Percentiles rank a stretch among this genome's conserved stretches.
phyloP scores from a whole-genome alignment of 2,797 vertebrate species.

The Urophycis tenuis region DNA sequence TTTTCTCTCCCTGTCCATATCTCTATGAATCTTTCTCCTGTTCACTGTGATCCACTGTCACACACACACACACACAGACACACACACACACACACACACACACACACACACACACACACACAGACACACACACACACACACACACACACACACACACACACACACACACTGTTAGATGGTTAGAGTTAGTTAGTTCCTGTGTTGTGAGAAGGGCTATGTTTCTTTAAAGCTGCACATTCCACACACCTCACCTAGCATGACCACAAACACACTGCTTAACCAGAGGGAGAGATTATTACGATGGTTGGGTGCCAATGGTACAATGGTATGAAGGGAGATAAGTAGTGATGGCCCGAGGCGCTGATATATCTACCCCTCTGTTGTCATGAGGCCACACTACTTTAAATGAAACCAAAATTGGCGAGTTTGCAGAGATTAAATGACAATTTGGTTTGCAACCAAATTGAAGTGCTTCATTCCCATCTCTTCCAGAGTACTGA shows the following conservation, averaged over 20 bases:
- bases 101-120: neutral
- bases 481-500: too few relatives aligned
- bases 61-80: neutral
- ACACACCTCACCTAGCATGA: constrained; percentile 47
- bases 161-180: neutral
- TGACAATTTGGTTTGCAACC: too few relatives aligned
- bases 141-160: neutral
- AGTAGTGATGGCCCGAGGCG: constrained; percentile 9
- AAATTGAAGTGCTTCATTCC: neutral
- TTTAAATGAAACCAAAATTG: neutral
- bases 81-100: neutral
- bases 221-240: constrained; percentile 30
- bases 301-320: neutral
- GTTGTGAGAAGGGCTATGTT: constrained; percentile 16
- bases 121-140: neutral
- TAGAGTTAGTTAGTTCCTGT: constrained; percentile 12
- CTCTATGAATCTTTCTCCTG: constrained; percentile 9
- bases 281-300: neutral
- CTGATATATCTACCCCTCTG: constrained; percentile 1
- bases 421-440: too few relatives aligned
- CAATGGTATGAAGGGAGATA: constrained; percentile 18
- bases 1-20: constrained; percentile 2
- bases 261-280: constrained; percentile 35
- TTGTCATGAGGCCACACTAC: neutral
- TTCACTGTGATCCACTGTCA: neutral